phyloP scores from a whole-genome alignment of 2,113 vertebrate species.

The Tor tambroides region DNA sequence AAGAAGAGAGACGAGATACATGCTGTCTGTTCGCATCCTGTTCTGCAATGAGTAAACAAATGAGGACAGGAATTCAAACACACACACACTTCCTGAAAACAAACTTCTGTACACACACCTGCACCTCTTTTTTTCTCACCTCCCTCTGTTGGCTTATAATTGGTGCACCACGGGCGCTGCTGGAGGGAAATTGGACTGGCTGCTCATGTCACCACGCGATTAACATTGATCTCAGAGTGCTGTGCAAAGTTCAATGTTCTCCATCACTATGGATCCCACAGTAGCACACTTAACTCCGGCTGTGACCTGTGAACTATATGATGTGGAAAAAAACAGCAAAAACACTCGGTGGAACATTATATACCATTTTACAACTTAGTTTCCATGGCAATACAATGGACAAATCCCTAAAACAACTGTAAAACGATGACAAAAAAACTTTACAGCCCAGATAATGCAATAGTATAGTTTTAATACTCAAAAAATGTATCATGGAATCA shows the following conservation, averaged over 20 bases:
- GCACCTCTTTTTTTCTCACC: conserved; percentile 7
- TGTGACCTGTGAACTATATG: neutral
- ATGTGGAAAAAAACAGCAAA: neutral
- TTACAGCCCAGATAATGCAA: neutral
- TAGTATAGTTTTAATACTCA: neutral
- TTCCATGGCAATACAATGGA: neutral
- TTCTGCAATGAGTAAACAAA: conserved; percentile 1
- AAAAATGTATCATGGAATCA: neutral
- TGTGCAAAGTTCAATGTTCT: conserved; percentile 44
- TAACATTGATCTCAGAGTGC: conserved; percentile 47
- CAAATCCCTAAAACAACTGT: neutral
- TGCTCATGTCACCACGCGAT: conserved; percentile 32
- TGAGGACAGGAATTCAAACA: conserved; percentile 6
- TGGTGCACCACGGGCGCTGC: conserved; percentile 12
- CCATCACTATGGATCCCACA: conserved; percentile 19
- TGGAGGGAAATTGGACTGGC: conserved; percentile 40
- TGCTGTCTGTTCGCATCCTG: neutral
- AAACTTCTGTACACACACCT: conserved; percentile 14
- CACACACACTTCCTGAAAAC: conserved; percentile 1
- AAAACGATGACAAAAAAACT: neutral
- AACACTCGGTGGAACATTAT: neutral
- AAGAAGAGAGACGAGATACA: neutral
- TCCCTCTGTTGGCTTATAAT: conserved; percentile 26
- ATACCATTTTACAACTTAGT: neutral
- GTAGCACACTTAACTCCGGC: neutral